Conservation (phyloP, 2,888 invertebrate genomes). For the Perizoma affinitatum region DNA sequence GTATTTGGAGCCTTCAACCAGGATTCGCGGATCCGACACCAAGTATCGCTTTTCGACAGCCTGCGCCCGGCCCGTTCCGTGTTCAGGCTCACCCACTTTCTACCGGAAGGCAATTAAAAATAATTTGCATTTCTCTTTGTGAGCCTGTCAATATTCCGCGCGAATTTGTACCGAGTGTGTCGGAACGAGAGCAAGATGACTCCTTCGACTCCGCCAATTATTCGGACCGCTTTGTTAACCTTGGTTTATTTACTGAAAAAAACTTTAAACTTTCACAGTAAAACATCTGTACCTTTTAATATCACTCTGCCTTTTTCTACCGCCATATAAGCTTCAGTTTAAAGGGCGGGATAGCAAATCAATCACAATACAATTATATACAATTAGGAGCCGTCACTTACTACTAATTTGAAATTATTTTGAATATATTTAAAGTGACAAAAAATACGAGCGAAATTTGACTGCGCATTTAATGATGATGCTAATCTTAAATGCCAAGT, state of each 20-base stretch:
- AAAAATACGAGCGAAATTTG: constrained; percentile 26
- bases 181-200: constrained; percentile 44
- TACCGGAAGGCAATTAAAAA: constrained; percentile 82
- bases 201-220: constrained; percentile 40
- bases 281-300: not conserved
- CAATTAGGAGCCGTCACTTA: no score
- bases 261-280: no score
- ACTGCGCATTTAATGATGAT: constrained; percentile 33
- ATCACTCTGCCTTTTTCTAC: no score
- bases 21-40: constrained; percentile 48
- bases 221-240: constrained; percentile 33
- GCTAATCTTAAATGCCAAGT: constrained; percentile 28
- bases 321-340: not conserved
- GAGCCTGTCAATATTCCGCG: constrained; percentile 59
- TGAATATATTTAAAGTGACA: not conserved
- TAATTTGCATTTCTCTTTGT: constrained; percentile 79
- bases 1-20: constrained; percentile 12
- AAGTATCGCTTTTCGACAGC: constrained; percentile 60
- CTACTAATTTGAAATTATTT: not conserved
- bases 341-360: no score
- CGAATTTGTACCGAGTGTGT: constrained; percentile 46
- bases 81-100: constrained; percentile 79
- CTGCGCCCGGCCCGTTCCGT: constrained; percentile 63
- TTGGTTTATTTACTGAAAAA: constrained; percentile 20
- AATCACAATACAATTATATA: no score